Conservation (phyloP, 2,888 invertebrate genomes). For the Phengaris arion region DNA sequence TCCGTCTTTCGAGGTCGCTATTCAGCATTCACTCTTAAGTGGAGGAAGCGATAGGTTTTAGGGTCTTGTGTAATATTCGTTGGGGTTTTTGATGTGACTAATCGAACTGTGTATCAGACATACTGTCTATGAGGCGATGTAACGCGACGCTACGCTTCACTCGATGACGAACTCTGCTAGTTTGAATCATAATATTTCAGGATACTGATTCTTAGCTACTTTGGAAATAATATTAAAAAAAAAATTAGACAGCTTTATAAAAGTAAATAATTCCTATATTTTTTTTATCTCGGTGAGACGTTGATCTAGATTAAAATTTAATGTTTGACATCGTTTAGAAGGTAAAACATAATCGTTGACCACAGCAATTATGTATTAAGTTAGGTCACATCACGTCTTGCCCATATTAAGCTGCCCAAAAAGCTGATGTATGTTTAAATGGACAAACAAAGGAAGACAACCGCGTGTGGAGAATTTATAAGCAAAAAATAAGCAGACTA, state of each 20-base stretch:
- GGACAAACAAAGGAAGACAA: constrained; percentile 71
- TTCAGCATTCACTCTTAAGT: constrained; percentile 12
- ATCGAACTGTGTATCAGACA: not conserved
- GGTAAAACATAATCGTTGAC: constrained; percentile 40
- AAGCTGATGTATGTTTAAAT: constrained; percentile 64
- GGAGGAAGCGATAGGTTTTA: not conserved
- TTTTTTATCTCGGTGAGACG: not conserved
- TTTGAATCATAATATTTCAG: not conserved
- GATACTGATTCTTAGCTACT: too few species aligned
- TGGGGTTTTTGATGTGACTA: not conserved
- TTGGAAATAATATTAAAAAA: too few species aligned
- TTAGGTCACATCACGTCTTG: constrained; percentile 55
- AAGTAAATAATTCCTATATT: too few species aligned
- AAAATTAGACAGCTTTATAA: too few species aligned
- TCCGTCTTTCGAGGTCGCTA: constrained; percentile 20
- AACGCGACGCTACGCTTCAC: not conserved
- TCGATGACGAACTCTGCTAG: not conserved
- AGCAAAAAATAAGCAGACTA: constrained; percentile 72
- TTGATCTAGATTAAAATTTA: constrained; percentile 35
- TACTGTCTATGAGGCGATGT: not conserved
- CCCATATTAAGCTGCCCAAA: constrained; percentile 65
- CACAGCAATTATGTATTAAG: constrained; percentile 63
- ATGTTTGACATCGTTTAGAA: not conserved
- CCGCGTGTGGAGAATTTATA: constrained; percentile 68
- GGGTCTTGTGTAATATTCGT: not conserved